phyloP scores from a whole-genome alignment of 2,888 invertebrate species.

The Liodrosophila aerea region DNA sequence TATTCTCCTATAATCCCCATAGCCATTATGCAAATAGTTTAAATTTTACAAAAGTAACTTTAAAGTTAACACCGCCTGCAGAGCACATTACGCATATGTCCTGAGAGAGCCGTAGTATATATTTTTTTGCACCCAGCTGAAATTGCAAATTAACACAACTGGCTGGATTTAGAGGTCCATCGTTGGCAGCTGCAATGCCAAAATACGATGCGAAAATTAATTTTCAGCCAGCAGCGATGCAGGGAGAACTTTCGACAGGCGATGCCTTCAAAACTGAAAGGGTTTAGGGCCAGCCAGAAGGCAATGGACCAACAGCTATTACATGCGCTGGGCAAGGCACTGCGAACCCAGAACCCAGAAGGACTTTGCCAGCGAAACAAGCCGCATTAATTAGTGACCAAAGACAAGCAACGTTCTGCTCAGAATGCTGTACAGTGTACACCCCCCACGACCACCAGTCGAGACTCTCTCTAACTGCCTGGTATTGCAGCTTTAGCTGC shows the following conservation, averaged over 20 bases:
- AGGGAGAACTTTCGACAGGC: conserved; percentile 38
- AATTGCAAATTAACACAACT: conserved; percentile 33
- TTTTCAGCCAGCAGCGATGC: conserved; percentile 47
- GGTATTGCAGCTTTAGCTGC: conserved; percentile 4
- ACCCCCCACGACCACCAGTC: background rate
- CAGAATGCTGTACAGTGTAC: background rate
- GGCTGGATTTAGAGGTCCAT: conserved; percentile 12
- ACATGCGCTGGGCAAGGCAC: conserved; percentile 25
- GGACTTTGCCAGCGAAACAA: conserved; percentile 57
- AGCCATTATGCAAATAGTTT: too few relatives aligned
- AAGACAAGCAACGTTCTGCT: conserved; percentile 46
- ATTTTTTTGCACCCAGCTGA: conserved; percentile 1
- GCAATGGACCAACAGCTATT: conserved; percentile 29
- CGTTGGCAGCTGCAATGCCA: conserved; percentile 10
- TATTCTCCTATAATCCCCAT: too few relatives aligned
- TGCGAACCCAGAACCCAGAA: conserved; percentile 15
- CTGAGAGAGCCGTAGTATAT: conserved; percentile 6
- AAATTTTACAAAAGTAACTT: too few relatives aligned
- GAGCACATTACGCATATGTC: conserved; percentile 45
- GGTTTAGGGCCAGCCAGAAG: background rate
- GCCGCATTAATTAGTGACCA: conserved; percentile 76
- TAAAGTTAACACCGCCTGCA: background rate
- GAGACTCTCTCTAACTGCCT: background rate
- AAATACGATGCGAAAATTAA: conserved; percentile 38
- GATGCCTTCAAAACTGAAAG: conserved; percentile 1